Evolutionary conservation across 2,888 invertebrate genomes (phyloP).

Genomic region (Synanthedon myopaeformis): DNA sequence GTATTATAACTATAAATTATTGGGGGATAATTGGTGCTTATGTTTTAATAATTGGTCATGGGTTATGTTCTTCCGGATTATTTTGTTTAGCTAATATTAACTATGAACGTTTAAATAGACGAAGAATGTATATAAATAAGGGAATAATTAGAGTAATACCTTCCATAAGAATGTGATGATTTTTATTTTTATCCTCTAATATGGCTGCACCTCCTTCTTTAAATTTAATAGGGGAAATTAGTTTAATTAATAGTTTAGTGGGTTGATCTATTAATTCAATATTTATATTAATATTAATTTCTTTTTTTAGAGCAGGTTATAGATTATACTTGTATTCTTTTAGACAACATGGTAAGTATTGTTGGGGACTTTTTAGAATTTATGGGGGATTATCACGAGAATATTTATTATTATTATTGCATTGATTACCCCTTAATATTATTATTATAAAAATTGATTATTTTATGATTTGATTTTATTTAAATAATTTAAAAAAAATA

Average conservation of each 20-base stretch:
- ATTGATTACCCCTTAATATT: constrained; percentile 75
- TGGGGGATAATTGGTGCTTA: constrained; percentile 64
- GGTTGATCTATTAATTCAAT: constrained; percentile 61
- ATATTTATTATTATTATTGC: constrained; percentile 72
- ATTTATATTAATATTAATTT: constrained; percentile 66
- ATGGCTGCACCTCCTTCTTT: constrained; percentile 76
- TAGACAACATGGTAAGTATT: constrained; percentile 72
- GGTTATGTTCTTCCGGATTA: constrained; percentile 74
- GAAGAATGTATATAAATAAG: constrained; percentile 74
- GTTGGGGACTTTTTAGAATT: constrained; percentile 64
- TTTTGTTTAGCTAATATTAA: constrained; percentile 75
- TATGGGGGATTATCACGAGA: constrained; percentile 60
- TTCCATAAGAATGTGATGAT: constrained; percentile 72
- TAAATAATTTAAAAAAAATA: constrained; percentile 77
- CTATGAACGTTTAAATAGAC: constrained; percentile 72
- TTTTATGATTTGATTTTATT: constrained; percentile 64
- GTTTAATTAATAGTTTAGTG: constrained; percentile 71
- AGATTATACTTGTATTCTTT: constrained; percentile 74
- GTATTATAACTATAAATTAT: constrained; percentile 68
- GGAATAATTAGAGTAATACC: constrained; percentile 73
- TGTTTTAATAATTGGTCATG: constrained; percentile 75
- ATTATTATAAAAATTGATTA: constrained; percentile 68
- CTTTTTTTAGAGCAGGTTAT: constrained; percentile 76
- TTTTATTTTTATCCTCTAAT: constrained; percentile 74
- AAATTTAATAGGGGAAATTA: constrained; percentile 77